Base-by-base conservation (phyloP, 2,797 vertebrate species). In the Poecilia wingei region DNA sequence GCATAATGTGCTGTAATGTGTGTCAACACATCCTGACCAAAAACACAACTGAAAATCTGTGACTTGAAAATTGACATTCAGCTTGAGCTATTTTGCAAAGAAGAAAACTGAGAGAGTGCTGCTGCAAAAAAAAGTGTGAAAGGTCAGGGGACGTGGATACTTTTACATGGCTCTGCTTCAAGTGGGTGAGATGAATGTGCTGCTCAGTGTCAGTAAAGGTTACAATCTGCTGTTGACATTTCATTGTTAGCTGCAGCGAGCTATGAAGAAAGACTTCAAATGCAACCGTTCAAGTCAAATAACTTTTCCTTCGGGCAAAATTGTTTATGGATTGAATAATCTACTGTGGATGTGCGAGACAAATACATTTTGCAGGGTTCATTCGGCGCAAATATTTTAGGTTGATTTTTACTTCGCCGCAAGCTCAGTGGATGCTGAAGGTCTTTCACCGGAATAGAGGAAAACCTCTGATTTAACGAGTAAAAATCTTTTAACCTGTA, bases 381-480 rank as follows among this genome's bases (percentile, higher is more conserved):
- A 79, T 78, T 87, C 76, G n/a, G 36, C 7, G 71, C 49, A 57
- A 51, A 45, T 72, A 72, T 79, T 82, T 79, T 70, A 79, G 76
- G 45, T 25, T 57, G 25, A 80, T 76, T 74, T 77, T 77, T 28
- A 55, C 22, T 13, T 12, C 45, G 39, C 9, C 73, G 59, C 47
- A 70, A 75, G 73, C 77, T 45, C 51, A 83, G 74, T 80, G 3
- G 25, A 68, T 3, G 45, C 8, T 47, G 43, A 41, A 72, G 78
- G 73, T 71, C 80, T 83, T 72, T 82, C 71, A 51, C 61, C 73
- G 77, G 84, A 74, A 75, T 66, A 20, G 47, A 81, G 41, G 72
- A 79, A 84, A 81, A 55, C 83, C 71, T 83, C 83, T 69, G 57
- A 71, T 86, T 80, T 90, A 91, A 90, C 74, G 22, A 88, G 74